Base-by-base conservation (phyloP, 2,797 vertebrate genomes). In the Amblyraja radiata region DNA sequence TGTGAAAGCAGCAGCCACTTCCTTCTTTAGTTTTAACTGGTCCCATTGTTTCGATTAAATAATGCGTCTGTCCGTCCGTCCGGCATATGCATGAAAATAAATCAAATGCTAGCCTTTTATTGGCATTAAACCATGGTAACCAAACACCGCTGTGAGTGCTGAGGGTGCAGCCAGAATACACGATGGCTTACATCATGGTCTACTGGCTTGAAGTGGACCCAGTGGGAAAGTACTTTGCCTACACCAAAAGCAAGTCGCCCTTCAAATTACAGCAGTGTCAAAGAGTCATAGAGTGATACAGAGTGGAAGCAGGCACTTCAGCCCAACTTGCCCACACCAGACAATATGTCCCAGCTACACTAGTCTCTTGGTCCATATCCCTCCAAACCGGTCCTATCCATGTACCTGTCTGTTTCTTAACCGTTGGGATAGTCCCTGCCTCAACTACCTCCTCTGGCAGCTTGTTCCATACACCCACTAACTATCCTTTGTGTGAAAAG, bases 41-140 rank as follows among this genome's bases (percentile, higher is more conserved):
- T 25, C 88, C 63, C 65, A 46, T 91, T n/a, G 39, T 73, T 46
- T 25, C 63, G 46, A 32, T 65, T 90, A 90, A 68, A 90, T 68
- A 36, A 90, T 25, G 68, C 36, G 39, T 5, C 13, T 18, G 65
- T 13, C 46, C 6, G 46, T 6, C 46, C 0, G 46, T 54, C 46
- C 6, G 39, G 1, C 39, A 39, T 6, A 18, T 3, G 68, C 18
- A 71, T 71, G 18, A 14, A 90, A 73, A 13, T n/a, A 91, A 91
- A 91, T 73, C 65, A 36, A 21, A 36, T 79, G 28, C 74, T 73
- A 23, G 46, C 18, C 36, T 14, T 39, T 73, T 90, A 36, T 91
- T 91, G 73, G 65, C 32, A 23, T 23, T 46, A 21, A 91, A 63
- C 88, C 32, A 91, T 91, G 36, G 88, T 73, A 54, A 91, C 65